These are phyloP conservation scores for Carcinoscorpius rotundicauda DNA, from an alignment of 1,140 invertebrate species.

Conservation along the genomic window DNA sequence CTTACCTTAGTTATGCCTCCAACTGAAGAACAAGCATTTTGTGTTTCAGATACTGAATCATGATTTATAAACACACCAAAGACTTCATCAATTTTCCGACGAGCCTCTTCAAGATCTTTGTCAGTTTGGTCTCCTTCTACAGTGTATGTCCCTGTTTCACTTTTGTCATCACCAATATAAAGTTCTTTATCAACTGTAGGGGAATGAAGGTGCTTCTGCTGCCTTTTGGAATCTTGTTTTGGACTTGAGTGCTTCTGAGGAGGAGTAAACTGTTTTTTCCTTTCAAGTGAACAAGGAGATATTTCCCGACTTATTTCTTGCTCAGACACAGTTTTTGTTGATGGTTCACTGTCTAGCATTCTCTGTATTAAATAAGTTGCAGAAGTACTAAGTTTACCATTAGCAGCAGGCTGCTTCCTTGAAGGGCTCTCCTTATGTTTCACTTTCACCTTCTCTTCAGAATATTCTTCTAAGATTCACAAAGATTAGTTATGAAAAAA, in stretches of 20 bases:
- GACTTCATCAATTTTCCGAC: constrained; percentile 69
- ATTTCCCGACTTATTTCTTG: neutral
- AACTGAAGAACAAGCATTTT: too few species aligned
- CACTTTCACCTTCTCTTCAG: too few species aligned
- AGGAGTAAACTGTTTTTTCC: too few species aligned
- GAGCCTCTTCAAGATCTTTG: constrained; percentile 68
- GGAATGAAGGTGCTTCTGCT: too few species aligned
- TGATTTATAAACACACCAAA: constrained; percentile 41
- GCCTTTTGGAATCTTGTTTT: too few species aligned
- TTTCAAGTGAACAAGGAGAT: neutral
- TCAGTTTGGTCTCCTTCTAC: constrained; percentile 43
- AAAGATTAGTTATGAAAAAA: too few species aligned
- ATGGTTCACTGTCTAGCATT: constrained; percentile 17
- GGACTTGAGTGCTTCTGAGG: too few species aligned
- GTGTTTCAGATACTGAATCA: too few species aligned
- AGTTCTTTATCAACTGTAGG: constrained; percentile 1
- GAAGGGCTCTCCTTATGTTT: too few species aligned
- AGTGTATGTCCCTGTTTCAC: constrained; percentile 76
- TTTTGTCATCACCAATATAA: constrained; percentile 34
- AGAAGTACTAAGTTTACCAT: neutral
- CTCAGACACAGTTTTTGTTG: neutral
- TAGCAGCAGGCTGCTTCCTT: too few species aligned
- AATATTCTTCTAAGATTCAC: too few species aligned
- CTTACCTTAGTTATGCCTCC: too few species aligned
- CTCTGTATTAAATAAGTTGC: constrained; percentile 16